Evolutionary conservation across 1,140 invertebrate species (phyloP), one percentile per base, ranked within the genome.

Genomic region (Pogonomyrmex californicus): DNA sequence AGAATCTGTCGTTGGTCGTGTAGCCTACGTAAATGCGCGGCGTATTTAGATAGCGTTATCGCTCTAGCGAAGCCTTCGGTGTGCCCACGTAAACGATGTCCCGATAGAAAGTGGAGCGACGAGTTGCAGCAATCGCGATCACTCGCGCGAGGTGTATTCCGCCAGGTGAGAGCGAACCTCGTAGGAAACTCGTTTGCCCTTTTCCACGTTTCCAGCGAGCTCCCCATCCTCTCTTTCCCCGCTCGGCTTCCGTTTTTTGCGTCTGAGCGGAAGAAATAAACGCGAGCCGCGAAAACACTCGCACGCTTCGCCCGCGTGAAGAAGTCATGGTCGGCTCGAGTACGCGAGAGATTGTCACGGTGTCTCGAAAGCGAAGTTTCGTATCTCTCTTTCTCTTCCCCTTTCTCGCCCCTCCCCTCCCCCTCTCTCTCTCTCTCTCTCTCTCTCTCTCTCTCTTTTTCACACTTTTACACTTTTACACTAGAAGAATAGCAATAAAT

Each of bases 51-150:
- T 54, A 68, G 14, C 49, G 63, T 70, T 54, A 81, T 70, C 65
- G 47, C 38, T 54, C 14, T 30, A 56, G 38, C 44, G 30, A 44
- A 54, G 49, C 51, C 33, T 36, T 10, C n/a, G 38, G 12, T 36
- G 70, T 10, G 51, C 51, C n/a, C 36, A 17, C 10, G 77, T 82
- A 73, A 60, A 60, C 41, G 79, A 75, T 47, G 41, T 56, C 33
- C 54, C 54, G 17, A 44, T 83, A 83, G 79, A 83, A 83, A 83
- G 79, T 73, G 79, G 79, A 83, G 68, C 79, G 51, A 73, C 54
- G 38, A 75, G 66, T 23, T 30, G 23, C 54, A n/a, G 68, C 54
- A 66, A 79, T 79, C 60, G 30, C 62, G 79, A 70, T 81, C 68
- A 47, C 17, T 14, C 41, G 33, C 41, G 65, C 65, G n/a, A 83